Base-by-base conservation (phyloP, 2,888 invertebrate genomes). In the Latheticus oryzae region DNA sequence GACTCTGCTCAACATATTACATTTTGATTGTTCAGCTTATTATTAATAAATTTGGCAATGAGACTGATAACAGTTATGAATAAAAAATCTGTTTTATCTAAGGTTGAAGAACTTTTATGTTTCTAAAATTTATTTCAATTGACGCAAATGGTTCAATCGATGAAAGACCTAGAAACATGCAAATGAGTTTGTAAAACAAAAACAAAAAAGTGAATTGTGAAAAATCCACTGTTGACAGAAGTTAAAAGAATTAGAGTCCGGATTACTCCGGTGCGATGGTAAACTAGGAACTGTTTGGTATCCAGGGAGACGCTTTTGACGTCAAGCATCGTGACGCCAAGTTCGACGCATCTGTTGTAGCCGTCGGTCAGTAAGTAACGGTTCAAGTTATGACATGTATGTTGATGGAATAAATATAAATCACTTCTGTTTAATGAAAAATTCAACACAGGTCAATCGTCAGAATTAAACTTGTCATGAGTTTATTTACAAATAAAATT, bases 301-400 rank as follows among this genome's bases (percentile, higher is more conserved):
- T 65, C 69, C 68, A 67, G 60, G 69, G 65, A 60, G 64, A 69
- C 65, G 66, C 58, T 58, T 62, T 54, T 69, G 69, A 69, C 69
- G 69, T 69, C 63, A 63, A 57, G 43, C 63, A 61, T 63, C 62
- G 64, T 68, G 67, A 67, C 64, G 71, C 56, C 56, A 43, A 53
- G 24, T 32, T 35, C 52, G 42, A 42, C 19, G 55, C 61, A 43
- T 47, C 53, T 8, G 48, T 54, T 38, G 43, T 52, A 47, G 40
- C 50, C 55, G 43, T 53, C 50, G 58, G 58, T 54, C 61, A 58
- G 47, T 54, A 58, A 58, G 52, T 61, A 56, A 59, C 56, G 61
- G 61, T 55, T 52, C 43, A 5, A 16, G 3, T 28, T 56, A 19
- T 53, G 37, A 51, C 50, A 43, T 45, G 48, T 45, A 37, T 33